Conservation (phyloP, 2,888 invertebrate genomes). For the Spicauda simplicius region DNA sequence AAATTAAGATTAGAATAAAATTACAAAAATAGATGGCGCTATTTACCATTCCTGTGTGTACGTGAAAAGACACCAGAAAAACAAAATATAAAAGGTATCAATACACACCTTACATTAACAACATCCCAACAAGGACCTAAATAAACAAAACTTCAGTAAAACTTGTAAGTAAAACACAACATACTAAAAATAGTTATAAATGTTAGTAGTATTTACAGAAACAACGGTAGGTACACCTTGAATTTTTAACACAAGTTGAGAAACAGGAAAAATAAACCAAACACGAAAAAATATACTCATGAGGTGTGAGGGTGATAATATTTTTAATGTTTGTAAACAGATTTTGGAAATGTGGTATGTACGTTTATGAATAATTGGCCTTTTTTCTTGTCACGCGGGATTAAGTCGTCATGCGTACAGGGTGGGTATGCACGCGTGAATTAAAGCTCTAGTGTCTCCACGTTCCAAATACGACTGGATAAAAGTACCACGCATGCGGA, state of each 20-base stretch:
- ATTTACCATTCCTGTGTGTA: not conserved
- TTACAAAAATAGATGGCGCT: not conserved
- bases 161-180: constrained; percentile 39
- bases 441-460: no score
- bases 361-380: no score
- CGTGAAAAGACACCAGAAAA: constrained; percentile 1
- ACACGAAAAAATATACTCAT: not conserved
- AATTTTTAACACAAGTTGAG: not conserved
- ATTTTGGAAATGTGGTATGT: no score
- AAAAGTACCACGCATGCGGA: no score
- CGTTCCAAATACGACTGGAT: no score
- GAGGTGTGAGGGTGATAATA: constrained; percentile 8
- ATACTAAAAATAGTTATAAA: constrained; percentile 13
- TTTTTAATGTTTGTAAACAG: not conserved
- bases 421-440: no score
- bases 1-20: not conserved
- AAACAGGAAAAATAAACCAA: not conserved
- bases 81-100: constrained; percentile 32
- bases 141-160: constrained; percentile 63
- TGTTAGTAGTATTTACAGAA: constrained; percentile 37
- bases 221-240: not conserved
- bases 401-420: no score
- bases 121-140: constrained; percentile 79
- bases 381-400: no score
- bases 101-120: constrained; percentile 77